Percentiles rank a stretch among this genome's conserved stretches.
These are phyloP conservation scores for Cyclina sinensis DNA, from an alignment of 1,140 invertebrate species.

Conservation along the genomic window DNA sequence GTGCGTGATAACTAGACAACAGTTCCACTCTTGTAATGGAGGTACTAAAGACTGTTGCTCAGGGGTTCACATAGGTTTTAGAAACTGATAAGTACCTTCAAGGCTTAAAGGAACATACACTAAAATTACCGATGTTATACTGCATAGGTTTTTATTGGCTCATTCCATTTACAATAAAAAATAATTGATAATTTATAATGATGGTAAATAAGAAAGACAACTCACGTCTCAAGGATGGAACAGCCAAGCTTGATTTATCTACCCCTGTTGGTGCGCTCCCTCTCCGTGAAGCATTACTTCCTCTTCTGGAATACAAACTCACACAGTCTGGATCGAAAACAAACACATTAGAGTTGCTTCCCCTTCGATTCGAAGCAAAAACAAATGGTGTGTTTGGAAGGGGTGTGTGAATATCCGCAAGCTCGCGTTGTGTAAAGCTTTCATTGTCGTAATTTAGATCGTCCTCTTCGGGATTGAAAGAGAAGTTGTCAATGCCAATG, in stretches of 20 bases:
- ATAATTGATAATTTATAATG: too few relatives aligned
- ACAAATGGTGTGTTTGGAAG: conserved; percentile 10
- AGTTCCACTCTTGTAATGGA: too few relatives aligned
- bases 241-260: conserved; percentile 50
- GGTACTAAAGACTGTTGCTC: too few relatives aligned
- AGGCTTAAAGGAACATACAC: too few relatives aligned
- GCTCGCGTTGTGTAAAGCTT: not conserved
- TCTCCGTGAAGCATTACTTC: conserved; percentile 20
- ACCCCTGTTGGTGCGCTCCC: not conserved
- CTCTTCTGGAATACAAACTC: conserved; percentile 2
- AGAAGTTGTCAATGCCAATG: conserved; percentile 50
- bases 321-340: conserved; percentile 27
- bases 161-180: too few relatives aligned
- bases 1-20: too few relatives aligned
- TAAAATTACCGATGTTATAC: too few relatives aligned
- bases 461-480: conserved; percentile 14
- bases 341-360: conserved; percentile 48
- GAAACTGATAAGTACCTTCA: too few relatives aligned
- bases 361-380: conserved; percentile 5
- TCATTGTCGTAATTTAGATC: not conserved
- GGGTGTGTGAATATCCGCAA: conserved; percentile 37
- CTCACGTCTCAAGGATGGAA: conserved; percentile 36
- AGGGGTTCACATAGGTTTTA: too few relatives aligned
- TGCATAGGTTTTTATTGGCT: too few relatives aligned
- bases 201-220: not conserved